Percentiles rank a stretch among this genome's conserved stretches.
Evolutionary conservation across 2,113 vertebrate species (phyloP).

Genomic region (Protomyctophum bolini): DNA sequence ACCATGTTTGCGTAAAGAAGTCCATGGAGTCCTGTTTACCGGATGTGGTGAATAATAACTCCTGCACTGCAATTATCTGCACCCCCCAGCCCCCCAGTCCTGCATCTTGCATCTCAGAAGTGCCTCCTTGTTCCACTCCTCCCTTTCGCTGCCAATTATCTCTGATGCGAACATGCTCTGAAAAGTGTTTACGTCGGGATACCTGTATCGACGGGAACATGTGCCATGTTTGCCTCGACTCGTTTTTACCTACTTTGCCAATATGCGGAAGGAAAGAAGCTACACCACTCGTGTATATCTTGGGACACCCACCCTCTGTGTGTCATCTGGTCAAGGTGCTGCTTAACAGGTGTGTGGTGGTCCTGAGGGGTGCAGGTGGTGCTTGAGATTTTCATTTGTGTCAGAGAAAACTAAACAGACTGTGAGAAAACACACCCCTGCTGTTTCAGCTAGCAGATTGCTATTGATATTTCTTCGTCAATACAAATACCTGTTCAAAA

Average conservation of each 20-base stretch:
- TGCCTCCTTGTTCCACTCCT: constrained; percentile 63
- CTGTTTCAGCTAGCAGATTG: no score
- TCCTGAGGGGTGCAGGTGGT: no score
- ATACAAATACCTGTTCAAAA: no score
- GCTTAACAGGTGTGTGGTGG: no score
- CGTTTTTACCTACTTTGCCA: neutral
- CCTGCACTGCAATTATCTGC: constrained; percentile 10
- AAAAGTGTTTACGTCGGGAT: constrained; percentile 14
- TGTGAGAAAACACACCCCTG: no score
- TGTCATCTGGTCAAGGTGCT: no score
- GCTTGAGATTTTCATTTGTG: no score
- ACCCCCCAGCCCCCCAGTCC: constrained; percentile 3
- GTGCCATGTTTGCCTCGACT: constrained; percentile 29
- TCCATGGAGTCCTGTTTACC: neutral
- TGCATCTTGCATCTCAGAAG: constrained; percentile 48
- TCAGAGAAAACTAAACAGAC: no score
- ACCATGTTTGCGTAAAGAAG: constrained; percentile 80
- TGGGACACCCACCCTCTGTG: no score
- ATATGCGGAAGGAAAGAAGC: neutral
- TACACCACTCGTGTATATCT: no score
- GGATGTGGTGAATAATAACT: neutral
- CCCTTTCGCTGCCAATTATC: constrained; percentile 8
- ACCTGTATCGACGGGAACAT: constrained; percentile 37
- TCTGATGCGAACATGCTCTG: constrained; percentile 23
- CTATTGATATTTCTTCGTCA: no score